Percentiles rank a stretch among this genome's conserved stretches.
Evolutionary conservation across 2,888 invertebrate genomes (phyloP).

Genomic region (Dusona sp.): DNA sequence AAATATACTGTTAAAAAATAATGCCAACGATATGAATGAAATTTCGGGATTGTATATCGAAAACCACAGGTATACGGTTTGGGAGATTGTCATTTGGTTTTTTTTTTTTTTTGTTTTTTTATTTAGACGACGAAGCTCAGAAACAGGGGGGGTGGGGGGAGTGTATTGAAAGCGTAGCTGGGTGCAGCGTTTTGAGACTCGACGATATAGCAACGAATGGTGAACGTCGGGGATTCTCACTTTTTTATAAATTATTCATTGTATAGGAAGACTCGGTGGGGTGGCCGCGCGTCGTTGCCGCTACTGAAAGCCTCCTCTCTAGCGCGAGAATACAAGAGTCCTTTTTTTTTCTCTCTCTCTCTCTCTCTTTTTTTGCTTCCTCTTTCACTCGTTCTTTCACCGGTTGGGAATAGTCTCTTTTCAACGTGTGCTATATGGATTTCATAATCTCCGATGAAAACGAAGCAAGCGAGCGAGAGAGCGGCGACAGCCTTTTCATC

Average conservation of each 20-base stretch:
- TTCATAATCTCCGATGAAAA: slow-evolving; percentile 67
- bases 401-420: slow-evolving; percentile 43
- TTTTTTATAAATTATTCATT: slow-evolving; percentile 72
- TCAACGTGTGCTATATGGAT: slow-evolving; percentile 63
- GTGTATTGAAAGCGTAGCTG: slow-evolving; percentile 40
- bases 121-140: slow-evolving; percentile 2
- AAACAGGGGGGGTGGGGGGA: neutral
- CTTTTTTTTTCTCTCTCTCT: slow-evolving; percentile 58
- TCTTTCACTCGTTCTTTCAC: slow-evolving; percentile 24
- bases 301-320: slow-evolving; percentile 52
- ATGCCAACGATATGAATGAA: neutral
- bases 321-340: slow-evolving; percentile 47
- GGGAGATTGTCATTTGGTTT: neutral
- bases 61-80: neutral
- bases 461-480: slow-evolving; percentile 61
- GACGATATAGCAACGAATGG: slow-evolving; percentile 52
- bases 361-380: slow-evolving; percentile 51
- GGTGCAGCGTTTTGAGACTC: slow-evolving; percentile 43
- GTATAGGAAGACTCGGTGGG: slow-evolving; percentile 62
- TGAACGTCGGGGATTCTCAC: slow-evolving; percentile 62
- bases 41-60: slow-evolving; percentile 9
- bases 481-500: slow-evolving; percentile 71
- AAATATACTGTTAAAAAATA: neutral
- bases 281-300: slow-evolving; percentile 54
- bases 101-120: slow-evolving; percentile 10